phyloP scores from a whole-genome alignment of 2,113 vertebrate species.

The Procapra przewalskii region DNA sequence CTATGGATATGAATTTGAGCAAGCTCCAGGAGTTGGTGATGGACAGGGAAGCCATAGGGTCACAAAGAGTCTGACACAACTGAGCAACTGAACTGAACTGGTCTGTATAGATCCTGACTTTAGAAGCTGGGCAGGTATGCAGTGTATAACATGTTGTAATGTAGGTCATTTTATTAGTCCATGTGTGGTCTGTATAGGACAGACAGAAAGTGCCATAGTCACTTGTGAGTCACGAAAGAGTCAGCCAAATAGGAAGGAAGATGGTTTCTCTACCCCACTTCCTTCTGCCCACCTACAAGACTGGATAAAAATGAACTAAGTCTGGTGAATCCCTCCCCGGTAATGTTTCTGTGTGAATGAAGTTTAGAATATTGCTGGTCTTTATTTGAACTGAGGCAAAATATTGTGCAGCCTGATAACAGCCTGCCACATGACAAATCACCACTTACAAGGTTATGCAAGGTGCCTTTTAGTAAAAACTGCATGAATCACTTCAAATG shows the following conservation, averaged over 20 bases:
- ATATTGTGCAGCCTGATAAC: conserved; percentile 66
- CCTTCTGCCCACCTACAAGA: background rate
- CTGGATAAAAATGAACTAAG: background rate
- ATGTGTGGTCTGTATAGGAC: background rate
- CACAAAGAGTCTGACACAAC: background rate
- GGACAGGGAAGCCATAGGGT: background rate
- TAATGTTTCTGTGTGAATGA: conserved; percentile 52
- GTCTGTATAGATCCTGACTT: background rate
- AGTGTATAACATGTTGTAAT: background rate
- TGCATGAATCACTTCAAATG: conserved; percentile 72
- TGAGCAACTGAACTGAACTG: background rate
- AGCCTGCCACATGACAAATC: conserved; percentile 68
- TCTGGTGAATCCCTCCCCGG: background rate
- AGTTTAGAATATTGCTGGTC: conserved; percentile 35
- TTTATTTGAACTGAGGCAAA: conserved; percentile 51
- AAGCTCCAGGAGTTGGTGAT: background rate
- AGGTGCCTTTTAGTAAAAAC: conserved; percentile 66
- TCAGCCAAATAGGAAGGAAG: background rate
- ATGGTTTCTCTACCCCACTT: background rate
- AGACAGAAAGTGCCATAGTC: background rate
- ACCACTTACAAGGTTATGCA: conserved; percentile 61
- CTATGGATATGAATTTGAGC: background rate
- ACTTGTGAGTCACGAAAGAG: background rate
- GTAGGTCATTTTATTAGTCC: background rate
- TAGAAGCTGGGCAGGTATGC: background rate